phyloP scores from a whole-genome alignment of 2,888 invertebrate genomes.

The Melolontha melolontha region DNA sequence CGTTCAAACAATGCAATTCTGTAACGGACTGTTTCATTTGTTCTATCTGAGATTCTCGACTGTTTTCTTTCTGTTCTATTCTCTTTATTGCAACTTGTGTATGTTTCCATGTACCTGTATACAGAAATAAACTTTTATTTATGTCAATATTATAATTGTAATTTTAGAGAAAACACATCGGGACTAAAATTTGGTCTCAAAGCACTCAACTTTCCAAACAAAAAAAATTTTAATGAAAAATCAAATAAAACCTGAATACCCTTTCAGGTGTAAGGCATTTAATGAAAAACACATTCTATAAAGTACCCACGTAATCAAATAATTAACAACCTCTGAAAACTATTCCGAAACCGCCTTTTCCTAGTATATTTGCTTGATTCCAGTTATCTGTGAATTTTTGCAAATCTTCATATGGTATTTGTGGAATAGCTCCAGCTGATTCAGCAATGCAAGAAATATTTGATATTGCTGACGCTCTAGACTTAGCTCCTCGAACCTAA shows the following conservation, averaged over 20 bases:
- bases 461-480: constrained; percentile 53
- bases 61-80: constrained; percentile 71
- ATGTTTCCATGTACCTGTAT: constrained; percentile 83
- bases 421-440: constrained; percentile 62
- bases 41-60: constrained; percentile 66
- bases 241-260: no score
- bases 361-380: constrained; percentile 77
- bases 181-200: neutral
- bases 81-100: constrained; percentile 90
- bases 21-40: constrained; percentile 76
- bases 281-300: no score
- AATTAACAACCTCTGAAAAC: constrained; percentile 90
- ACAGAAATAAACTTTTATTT: constrained; percentile 13
- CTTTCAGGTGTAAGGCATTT: no score
- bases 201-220: no score
- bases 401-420: constrained; percentile 83
- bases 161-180: neutral
- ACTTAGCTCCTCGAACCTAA: constrained; percentile 46
- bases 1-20: constrained; percentile 82
- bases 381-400: constrained; percentile 83
- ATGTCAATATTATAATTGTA: neutral
- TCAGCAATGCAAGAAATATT: constrained; percentile 63
- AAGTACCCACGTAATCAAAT: no score
- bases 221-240: no score
- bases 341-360: constrained; percentile 92